Percentiles rank a stretch among this genome's conserved stretches.
These are phyloP conservation scores for Eutrigla gurnardus DNA, from an alignment of 2,797 vertebrate species.

Conservation along the genomic window DNA sequence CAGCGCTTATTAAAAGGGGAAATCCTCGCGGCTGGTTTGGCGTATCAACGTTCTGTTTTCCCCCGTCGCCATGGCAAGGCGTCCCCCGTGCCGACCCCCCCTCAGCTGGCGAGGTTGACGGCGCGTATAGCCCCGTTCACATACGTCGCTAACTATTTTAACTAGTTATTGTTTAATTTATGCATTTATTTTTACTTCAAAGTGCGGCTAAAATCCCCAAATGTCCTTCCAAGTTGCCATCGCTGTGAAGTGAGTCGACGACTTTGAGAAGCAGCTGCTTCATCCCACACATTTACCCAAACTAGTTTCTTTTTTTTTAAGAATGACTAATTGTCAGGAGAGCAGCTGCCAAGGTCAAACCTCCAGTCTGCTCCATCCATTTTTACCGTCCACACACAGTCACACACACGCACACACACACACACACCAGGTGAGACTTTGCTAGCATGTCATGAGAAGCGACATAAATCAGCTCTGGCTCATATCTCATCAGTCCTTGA, in stretches of 20 bases:
- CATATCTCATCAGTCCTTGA: conserved; percentile 59
- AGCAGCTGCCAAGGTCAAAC: conserved; percentile 67
- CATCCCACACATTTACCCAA: conserved; percentile 7
- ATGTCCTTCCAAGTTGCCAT: background rate
- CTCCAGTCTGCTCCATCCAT: conserved; percentile 28
- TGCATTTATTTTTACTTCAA: background rate
- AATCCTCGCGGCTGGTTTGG: too few relatives aligned
- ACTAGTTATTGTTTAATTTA: too few relatives aligned
- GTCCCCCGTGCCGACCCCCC: too few relatives aligned
- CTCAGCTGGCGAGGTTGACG: too few relatives aligned
- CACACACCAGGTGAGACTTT: conserved; percentile 38
- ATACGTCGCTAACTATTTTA: too few relatives aligned
- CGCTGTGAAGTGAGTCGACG: background rate
- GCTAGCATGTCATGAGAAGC: conserved; percentile 52
- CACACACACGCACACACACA: conserved; percentile 15
- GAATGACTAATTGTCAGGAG: conserved; percentile 27
- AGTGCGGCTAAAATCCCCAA: background rate
- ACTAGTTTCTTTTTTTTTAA: background rate
- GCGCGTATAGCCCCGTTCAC: too few relatives aligned
- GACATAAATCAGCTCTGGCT: conserved; percentile 64
- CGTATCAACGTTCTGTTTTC: too few relatives aligned
- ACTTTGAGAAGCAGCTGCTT: conserved; percentile 1
- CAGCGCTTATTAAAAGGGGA: too few relatives aligned
- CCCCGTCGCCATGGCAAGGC: too few relatives aligned
- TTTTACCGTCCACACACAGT: background rate